phyloP scores from a whole-genome alignment of 2,888 invertebrate species.

The Hecatera dysodea region DNA sequence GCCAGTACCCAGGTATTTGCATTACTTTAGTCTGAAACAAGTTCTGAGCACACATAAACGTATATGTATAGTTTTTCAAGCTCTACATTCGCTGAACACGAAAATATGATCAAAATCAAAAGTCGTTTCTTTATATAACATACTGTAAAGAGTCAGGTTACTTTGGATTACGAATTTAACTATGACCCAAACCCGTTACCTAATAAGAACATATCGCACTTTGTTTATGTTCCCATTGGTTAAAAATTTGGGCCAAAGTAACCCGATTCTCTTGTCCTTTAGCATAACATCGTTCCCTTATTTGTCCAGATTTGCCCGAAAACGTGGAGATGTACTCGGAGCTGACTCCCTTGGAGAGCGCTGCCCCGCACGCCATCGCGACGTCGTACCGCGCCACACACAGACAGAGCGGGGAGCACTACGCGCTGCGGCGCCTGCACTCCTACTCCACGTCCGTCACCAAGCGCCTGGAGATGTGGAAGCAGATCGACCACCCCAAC shows the following conservation, averaged over 20 bases:
- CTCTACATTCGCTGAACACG: no score
- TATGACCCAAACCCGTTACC: no score
- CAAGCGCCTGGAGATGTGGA: slow-evolving; percentile 98
- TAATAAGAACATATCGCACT: no score
- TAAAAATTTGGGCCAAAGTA: no score
- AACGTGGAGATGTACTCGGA: slow-evolving; percentile 98
- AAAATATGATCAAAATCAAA: not conserved
- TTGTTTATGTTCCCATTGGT: no score
- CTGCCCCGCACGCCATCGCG: slow-evolving; percentile 93
- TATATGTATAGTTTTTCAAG: no score
- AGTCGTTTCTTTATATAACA: not conserved
- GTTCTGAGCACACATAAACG: not conserved
- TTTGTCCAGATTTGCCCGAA: slow-evolving; percentile 93
- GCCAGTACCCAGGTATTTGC: slow-evolving; percentile 78
- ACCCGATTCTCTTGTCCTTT: no score
- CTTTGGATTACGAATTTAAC: no score
- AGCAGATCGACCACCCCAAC: slow-evolving; percentile 98
- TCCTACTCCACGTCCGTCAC: slow-evolving; percentile 95
- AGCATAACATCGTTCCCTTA: not conserved
- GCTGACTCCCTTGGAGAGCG: slow-evolving; percentile 95
- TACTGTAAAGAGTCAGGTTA: not conserved
- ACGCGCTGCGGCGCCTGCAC: slow-evolving; percentile 97
- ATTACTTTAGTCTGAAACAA: not conserved
- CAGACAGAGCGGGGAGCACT: slow-evolving; percentile 95
- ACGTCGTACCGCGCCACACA: slow-evolving; percentile 97